Base-by-base conservation (phyloP, 2,888 invertebrate genomes). In the Apamea monoglypha region DNA sequence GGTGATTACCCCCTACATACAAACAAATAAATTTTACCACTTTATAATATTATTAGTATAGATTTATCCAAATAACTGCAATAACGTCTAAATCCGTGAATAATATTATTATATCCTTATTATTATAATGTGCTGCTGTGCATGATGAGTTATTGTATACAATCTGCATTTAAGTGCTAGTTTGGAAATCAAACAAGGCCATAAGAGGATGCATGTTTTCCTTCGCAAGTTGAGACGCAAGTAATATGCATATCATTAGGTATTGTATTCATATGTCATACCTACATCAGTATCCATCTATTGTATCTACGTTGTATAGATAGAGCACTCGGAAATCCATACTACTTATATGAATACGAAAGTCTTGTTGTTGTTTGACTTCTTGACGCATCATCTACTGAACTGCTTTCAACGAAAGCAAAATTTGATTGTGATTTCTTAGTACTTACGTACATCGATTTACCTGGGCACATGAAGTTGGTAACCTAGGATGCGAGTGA, bases 131-230 rank as follows among this genome's bases (percentile, higher is more conserved):
- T 61, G 64, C 64, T 82, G 66, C 64, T 76, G 86, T 76, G n/a
- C 59, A 68, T 36, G 32, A 44, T 29, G 53, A 50, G 25, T 44
- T 70, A 79, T 44, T 80, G 44, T 67, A 70, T 50, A 70, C 40
- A 70, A 70, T 84, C 56, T 61, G 70, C 50, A 56, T 63, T 5
- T 68, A 56, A 80, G 36, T 83, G 68, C 36, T 40, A 84, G 47
- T 84, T 81, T 56, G 68, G 21, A n/a, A 64, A 64, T 53, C 29
- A 47, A 69, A 79, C 84, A 84, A 84, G 80, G 63, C 44, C 56
- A n/a, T 59, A 50, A 56, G 25, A 40, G 16, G 36, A 69, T 59
- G n/a, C 50, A 84, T 40, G 29, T 79, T 79, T 59, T 66, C 69
- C 69, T 79, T 64, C 7, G 40, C n/a, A 63, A 66, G 50, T 82